Percentiles rank a stretch among this genome's conserved stretches.
These are phyloP conservation scores for Strigamia transsilvanica DNA, from an alignment of 2,888 invertebrate genomes.

Conservation along the genomic window DNA sequence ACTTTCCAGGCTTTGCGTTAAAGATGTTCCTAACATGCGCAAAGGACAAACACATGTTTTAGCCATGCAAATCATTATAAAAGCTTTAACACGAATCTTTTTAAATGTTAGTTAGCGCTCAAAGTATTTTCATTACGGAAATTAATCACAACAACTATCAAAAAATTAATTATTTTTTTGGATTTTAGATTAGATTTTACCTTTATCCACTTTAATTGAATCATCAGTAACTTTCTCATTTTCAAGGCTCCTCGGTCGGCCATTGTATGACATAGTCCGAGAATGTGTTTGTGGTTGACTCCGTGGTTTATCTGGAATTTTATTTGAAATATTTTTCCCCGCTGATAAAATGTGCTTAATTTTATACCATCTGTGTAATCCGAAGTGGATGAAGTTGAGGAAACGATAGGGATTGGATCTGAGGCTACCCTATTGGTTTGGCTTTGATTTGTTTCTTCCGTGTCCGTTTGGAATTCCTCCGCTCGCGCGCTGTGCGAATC, in stretches of 20 bases:
- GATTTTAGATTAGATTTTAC: neutral
- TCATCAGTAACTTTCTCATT: slow-evolving; percentile 58
- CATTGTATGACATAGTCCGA: slow-evolving; percentile 57
- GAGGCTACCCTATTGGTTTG: slow-evolving; percentile 42
- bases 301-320: slow-evolving; percentile 4
- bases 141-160: neutral
- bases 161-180: neutral
- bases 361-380: slow-evolving; percentile 3
- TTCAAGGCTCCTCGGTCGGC: slow-evolving; percentile 59
- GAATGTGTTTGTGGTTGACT: slow-evolving; percentile 50
- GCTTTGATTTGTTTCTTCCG: neutral
- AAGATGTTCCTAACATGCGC: slow-evolving; percentile 56
- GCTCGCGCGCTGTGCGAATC: neutral
- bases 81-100: neutral
- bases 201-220: slow-evolving; percentile 54
- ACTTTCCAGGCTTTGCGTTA: slow-evolving; percentile 59
- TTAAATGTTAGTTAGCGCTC: neutral
- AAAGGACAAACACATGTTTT: slow-evolving; percentile 50
- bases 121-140: neutral
- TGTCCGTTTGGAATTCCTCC: neutral
- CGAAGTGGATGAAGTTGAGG: neutral
- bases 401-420: slow-evolving; percentile 25
- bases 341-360: too few relatives aligned
- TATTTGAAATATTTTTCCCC: too few relatives aligned
- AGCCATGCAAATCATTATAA: neutral